A percentile compares a stretch with the other conserved stretches of the same genome.
These are phyloP conservation scores for Pyrocephalus nanus DNA, from an alignment of 2,797 vertebrate species.

Conservation along the genomic window DNA sequence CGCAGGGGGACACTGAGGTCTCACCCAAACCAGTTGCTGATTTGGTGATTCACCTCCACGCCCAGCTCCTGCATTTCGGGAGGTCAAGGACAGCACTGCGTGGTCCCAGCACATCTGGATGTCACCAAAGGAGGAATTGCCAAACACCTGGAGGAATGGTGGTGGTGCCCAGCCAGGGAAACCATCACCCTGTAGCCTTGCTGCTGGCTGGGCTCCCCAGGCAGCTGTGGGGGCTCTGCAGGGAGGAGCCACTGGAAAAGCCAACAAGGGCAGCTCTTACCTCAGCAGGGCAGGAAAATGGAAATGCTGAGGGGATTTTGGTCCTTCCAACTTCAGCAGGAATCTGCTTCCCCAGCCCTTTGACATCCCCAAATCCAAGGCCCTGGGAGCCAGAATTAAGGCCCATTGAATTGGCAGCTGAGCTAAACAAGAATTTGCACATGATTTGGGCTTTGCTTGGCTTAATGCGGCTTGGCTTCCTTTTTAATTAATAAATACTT, in stretches of 20 bases:
- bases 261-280: background rate
- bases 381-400: background rate
- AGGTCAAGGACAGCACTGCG: rapidly evolving
- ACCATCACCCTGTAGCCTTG: rapidly evolving
- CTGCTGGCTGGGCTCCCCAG: rapidly evolving
- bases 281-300: background rate
- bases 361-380: background rate
- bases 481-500: slow-evolving; percentile 69
- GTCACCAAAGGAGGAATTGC: background rate
- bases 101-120: rapidly evolving
- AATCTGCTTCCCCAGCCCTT: background rate
- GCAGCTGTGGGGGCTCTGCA: background rate
- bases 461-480: background rate
- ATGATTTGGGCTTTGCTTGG: background rate
- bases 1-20: rapidly evolving
- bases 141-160: background rate
- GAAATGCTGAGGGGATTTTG: background rate
- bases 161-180: rapidly evolving
- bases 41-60: background rate
- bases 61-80: rapidly evolving
- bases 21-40: background rate
- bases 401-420: background rate
- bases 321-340: background rate
- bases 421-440: background rate
- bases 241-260: background rate